A percentile compares a stretch with the other conserved stretches of the same genome.
phyloP scores from a whole-genome alignment of 92 coral and sea anemone species.

The Blastomussa wellsi region DNA sequence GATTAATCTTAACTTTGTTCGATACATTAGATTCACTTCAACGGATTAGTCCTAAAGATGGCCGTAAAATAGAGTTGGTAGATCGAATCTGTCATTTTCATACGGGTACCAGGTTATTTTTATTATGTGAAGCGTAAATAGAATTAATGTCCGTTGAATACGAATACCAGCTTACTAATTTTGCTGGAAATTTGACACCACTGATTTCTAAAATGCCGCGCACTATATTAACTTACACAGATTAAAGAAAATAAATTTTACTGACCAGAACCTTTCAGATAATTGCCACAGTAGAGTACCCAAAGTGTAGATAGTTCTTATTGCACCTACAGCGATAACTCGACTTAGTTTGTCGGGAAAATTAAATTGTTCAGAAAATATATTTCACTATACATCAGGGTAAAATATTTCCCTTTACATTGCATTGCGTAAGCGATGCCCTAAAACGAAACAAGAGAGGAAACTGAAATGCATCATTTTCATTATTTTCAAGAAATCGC shows the following conservation, averaged over 20 bases:
- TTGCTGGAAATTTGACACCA: background rate
- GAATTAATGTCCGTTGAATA: background rate
- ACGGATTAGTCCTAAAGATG: background rate
- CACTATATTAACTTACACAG: too few species aligned
- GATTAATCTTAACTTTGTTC: background rate
- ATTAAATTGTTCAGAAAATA: too few species aligned
- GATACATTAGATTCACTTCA: background rate
- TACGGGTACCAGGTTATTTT: slow-evolving; percentile 12
- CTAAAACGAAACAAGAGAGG: background rate
- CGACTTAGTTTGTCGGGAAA: too few species aligned
- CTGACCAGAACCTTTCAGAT: background rate
- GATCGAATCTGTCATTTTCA: background rate
- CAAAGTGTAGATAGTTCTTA: background rate
- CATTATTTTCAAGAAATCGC: background rate
- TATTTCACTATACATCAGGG: background rate
- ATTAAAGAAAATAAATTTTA: background rate
- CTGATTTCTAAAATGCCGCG: too few species aligned
- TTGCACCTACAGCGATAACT: background rate
- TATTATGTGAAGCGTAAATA: slow-evolving; percentile 19
- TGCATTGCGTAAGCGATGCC: slow-evolving; percentile 3
- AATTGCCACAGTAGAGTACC: background rate
- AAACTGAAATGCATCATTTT: background rate
- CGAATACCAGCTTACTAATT: slow-evolving; percentile 26
- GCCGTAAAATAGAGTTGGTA: background rate
- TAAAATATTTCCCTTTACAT: background rate